phyloP scores from a whole-genome alignment of 2,113 vertebrate genomes.

The Notarius quadriscutis region DNA sequence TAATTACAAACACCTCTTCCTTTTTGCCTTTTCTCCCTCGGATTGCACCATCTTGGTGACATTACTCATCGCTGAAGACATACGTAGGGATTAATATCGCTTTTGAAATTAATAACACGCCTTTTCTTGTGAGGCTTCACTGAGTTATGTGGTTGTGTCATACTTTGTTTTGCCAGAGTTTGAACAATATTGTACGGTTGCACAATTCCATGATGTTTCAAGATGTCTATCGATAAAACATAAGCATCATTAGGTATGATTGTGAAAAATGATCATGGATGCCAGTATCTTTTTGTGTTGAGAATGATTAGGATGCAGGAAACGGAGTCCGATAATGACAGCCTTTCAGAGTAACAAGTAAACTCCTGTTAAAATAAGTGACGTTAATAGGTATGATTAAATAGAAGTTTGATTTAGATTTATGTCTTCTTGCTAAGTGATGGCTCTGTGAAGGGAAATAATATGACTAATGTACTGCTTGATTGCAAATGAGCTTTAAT shows the following conservation, averaged over 20 bases:
- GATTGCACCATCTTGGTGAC: constrained; percentile 24
- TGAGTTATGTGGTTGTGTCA: not conserved
- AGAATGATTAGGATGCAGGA: not conserved
- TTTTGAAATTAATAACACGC: not conserved
- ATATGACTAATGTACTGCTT: not conserved
- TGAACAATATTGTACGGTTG: not conserved
- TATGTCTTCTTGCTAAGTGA: not conserved
- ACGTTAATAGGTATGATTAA: not conserved
- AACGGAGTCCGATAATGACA: not conserved
- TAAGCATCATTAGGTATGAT: not conserved
- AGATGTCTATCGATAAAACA: not conserved
- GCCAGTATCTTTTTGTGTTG: not conserved
- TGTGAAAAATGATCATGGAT: not conserved
- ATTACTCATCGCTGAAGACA: constrained; percentile 18
- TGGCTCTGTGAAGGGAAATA: too few species aligned
- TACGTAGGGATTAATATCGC: not conserved
- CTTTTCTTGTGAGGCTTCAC: not conserved
- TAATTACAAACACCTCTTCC: not conserved
- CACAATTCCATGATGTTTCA: not conserved
- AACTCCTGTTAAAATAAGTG: not conserved
- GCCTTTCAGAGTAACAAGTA: not conserved
- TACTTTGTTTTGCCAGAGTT: not conserved
- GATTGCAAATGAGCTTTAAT: not conserved
- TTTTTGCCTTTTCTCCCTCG: not conserved
- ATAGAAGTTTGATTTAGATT: not conserved